Evolutionary conservation across 2,113 vertebrate genomes (phyloP).

Genomic region (Hippocampus mohnikei): DNA sequence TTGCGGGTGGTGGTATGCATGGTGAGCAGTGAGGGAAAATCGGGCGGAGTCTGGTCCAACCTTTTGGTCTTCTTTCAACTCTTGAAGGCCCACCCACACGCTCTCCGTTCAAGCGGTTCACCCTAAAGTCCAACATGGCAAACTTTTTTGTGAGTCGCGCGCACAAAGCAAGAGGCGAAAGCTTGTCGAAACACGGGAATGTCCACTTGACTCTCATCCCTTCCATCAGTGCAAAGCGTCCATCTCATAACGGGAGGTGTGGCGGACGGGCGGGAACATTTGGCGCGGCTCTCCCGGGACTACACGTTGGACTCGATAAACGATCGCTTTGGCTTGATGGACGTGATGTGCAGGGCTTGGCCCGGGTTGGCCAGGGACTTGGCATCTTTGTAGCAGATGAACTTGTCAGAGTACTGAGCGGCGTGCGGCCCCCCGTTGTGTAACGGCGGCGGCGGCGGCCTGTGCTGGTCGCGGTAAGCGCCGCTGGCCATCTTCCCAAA

Average conservation of each 20-base stretch:
- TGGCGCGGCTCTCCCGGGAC: not conserved
- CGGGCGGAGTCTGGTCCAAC: not conserved
- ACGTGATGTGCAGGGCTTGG: slow-evolving; percentile 69
- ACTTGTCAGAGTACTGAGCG: slow-evolving; percentile 76
- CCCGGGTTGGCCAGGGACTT: slow-evolving; percentile 75
- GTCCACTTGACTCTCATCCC: slow-evolving; percentile 42
- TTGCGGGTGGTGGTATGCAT: not conserved
- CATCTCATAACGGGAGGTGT: slow-evolving; percentile 65
- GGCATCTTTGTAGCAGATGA: slow-evolving; percentile 74
- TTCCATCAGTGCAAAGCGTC: slow-evolving; percentile 81
- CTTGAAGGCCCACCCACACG: not conserved
- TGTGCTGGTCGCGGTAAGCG: slow-evolving; percentile 72
- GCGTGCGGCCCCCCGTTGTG: slow-evolving; percentile 79
- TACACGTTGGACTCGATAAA: slow-evolving; percentile 97
- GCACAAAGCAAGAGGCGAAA: slow-evolving; percentile 65
- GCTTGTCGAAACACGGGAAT: slow-evolving; percentile 67
- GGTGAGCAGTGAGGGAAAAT: not conserved
- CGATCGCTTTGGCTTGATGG: slow-evolving; percentile 94
- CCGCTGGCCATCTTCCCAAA: slow-evolving; percentile 66
- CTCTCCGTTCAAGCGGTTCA: not conserved
- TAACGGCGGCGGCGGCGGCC: slow-evolving; percentile 60
- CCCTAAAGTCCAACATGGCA: not conserved
- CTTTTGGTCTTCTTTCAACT: not conserved
- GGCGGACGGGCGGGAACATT: slow-evolving; percentile 1
- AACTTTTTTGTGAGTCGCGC: not conserved